Evolutionary conservation across 2,113 vertebrate genomes (phyloP).

Genomic region (Aviceda subcristata): DNA sequence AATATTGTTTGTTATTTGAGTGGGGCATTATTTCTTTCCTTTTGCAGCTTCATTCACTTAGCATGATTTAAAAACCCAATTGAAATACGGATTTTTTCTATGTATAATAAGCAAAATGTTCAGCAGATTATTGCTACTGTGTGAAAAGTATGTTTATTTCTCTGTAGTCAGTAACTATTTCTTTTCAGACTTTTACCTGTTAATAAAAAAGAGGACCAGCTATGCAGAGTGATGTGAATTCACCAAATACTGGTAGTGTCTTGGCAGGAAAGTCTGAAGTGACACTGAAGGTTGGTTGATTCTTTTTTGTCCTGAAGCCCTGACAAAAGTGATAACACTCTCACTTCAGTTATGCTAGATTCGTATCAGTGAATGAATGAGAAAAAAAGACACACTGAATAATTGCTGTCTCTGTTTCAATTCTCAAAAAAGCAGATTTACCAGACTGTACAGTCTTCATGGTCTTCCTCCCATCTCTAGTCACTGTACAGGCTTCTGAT

Average conservation of each 20-base stretch:
- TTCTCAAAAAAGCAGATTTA: not conserved
- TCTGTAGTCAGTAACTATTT: not conserved
- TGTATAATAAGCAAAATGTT: not conserved
- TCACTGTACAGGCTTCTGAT: not conserved
- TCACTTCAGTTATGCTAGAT: not conserved
- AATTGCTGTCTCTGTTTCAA: not conserved
- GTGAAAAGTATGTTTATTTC: not conserved
- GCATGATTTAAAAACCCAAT: not conserved
- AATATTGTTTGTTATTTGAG: not conserved
- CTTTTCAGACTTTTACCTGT: not conserved
- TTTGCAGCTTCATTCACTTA: not conserved
- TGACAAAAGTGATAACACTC: not conserved
- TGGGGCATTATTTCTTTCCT: not conserved
- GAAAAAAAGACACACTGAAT: not conserved
- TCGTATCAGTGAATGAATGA: not conserved
- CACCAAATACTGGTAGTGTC: not conserved
- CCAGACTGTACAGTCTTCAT: not conserved
- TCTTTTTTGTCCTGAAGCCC: not conserved
- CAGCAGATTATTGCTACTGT: not conserved
- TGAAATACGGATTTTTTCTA: rapidly evolving
- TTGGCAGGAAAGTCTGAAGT: not conserved
- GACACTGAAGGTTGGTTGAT: not conserved
- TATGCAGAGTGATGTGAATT: not conserved
- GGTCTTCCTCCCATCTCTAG: not conserved
- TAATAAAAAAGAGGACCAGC: not conserved